phyloP scores from a whole-genome alignment of 1,140 invertebrate species.

The Brachionus plicatilis region DNA sequence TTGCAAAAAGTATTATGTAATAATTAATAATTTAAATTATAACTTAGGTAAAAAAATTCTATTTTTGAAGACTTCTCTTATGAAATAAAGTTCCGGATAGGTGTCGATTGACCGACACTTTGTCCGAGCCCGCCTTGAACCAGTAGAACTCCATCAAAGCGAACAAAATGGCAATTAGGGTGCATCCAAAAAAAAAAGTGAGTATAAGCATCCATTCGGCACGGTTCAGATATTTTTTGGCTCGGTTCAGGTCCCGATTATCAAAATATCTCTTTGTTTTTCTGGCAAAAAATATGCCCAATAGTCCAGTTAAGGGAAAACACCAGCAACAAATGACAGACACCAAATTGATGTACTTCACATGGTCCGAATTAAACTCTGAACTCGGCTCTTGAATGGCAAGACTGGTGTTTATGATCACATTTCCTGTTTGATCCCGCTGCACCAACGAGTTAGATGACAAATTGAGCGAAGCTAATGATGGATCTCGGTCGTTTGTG shows the following conservation, averaged over 20 bases:
- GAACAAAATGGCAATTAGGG: conserved; percentile 29
- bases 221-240: neutral
- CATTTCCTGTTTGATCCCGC: conserved; percentile 4
- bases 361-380: conserved; percentile 15
- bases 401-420: conserved; percentile 22
- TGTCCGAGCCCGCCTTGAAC: neutral
- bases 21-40: conserved; percentile 1
- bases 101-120: neutral
- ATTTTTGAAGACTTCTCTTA: neutral
- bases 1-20: neutral
- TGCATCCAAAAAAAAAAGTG: conserved; percentile 36
- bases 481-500: neutral
- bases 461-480: neutral
- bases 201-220: conserved; percentile 38
- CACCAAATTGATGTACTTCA: conserved; percentile 36
- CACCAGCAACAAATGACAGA: conserved; percentile 36
- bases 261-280: neutral
- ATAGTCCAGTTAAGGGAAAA: conserved; percentile 22
- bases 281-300: conserved; percentile 21
- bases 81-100: neutral
- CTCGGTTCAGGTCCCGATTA: neutral
- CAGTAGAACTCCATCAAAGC: conserved; percentile 14
- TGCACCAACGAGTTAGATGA: neutral
- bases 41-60: neutral
- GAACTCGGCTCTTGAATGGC: conserved; percentile 17